phyloP scores from a whole-genome alignment of 2,797 vertebrate species.

The Arremon aurantiirostris region DNA sequence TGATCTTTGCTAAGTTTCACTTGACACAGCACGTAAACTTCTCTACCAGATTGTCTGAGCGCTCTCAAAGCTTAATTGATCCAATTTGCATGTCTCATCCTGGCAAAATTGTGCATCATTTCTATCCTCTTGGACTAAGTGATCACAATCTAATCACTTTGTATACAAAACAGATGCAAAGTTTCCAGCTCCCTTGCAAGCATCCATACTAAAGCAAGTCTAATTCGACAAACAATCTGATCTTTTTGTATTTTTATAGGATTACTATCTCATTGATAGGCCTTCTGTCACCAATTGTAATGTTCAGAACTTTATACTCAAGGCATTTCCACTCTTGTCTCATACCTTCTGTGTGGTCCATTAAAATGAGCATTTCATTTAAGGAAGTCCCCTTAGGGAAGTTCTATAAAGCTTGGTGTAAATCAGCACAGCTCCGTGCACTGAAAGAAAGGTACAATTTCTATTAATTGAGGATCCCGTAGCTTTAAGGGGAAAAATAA shows the following conservation, averaged over 20 bases:
- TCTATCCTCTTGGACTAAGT: conserved; percentile 54
- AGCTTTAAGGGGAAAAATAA: not conserved
- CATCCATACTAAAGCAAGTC: conserved; percentile 32
- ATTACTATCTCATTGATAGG: conserved; percentile 49
- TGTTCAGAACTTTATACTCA: conserved; percentile 28
- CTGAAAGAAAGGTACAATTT: not conserved
- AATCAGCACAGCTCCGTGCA: not conserved
- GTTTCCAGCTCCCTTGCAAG: conserved; percentile 35
- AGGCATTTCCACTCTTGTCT: conserved; percentile 37
- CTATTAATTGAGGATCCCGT: not conserved
- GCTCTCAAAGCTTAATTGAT: conserved; percentile 64
- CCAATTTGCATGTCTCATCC: conserved; percentile 64
- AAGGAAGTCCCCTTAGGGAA: not conserved
- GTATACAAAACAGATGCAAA: conserved; percentile 63
- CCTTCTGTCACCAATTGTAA: conserved; percentile 58
- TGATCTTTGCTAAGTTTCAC: conserved; percentile 58
- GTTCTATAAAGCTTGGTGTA: not conserved
- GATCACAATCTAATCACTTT: conserved; percentile 57
- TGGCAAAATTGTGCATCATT: conserved; percentile 50
- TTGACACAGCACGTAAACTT: conserved; percentile 56
- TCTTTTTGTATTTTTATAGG: conserved; percentile 46
- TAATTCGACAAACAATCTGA: conserved; percentile 26
- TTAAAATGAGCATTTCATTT: conserved; percentile 25
- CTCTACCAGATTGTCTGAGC: conserved; percentile 61
- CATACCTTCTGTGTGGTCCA: conserved; percentile 16